Percentiles rank a stretch among this genome's conserved stretches.
phyloP scores from a whole-genome alignment of 2,888 invertebrate species.

The Eupithecia vulgata region DNA sequence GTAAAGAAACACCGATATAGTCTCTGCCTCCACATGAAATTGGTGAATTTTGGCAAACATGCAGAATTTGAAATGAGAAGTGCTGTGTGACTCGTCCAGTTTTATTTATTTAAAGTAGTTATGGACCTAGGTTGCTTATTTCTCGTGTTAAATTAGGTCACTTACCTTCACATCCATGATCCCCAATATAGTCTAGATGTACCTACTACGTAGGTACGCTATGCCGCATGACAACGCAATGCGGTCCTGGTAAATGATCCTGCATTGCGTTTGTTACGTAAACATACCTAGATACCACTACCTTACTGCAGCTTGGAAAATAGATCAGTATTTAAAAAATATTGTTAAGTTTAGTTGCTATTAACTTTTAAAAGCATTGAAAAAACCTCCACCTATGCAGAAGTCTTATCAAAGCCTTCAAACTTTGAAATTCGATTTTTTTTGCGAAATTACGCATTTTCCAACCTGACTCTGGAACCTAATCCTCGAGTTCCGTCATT shows the following conservation, averaged over 20 bases:
- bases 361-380: no score
- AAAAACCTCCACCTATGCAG: no score
- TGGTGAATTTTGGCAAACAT: no score
- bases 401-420: not conserved
- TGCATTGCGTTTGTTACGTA: not conserved
- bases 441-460: not conserved
- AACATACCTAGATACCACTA: not conserved
- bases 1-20: no score
- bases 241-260: not conserved
- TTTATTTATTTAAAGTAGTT: no score
- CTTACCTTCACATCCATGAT: not conserved
- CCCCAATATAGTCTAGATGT: not conserved
- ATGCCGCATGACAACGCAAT: not conserved
- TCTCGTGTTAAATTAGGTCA: no score
- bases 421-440: no score
- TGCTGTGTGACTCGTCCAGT: no score
- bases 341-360: not conserved
- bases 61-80: no score
- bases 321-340: no score
- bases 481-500: not conserved
- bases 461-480: not conserved
- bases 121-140: no score
- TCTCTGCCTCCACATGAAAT: no score
- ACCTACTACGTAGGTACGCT: not conserved
- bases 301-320: not conserved